Evolutionary conservation across 2,113 vertebrate genomes (phyloP).

Genomic region (Paracanthobrama guichenoti): DNA sequence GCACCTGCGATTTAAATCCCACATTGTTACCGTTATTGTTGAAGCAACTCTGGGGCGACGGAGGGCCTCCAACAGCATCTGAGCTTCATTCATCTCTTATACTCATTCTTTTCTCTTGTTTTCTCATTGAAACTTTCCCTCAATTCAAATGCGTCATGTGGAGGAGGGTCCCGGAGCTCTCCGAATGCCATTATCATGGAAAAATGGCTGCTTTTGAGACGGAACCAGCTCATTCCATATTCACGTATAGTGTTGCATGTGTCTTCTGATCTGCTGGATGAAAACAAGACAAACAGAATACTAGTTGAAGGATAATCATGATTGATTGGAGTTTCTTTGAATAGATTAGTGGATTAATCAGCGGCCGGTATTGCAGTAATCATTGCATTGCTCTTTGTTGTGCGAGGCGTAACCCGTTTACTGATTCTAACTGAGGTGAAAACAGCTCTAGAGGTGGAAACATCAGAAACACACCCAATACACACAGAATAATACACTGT

Average conservation of each 20-base stretch:
- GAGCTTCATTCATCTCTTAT: neutral
- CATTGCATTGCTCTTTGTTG: conserved; percentile 60
- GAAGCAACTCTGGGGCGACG: neutral
- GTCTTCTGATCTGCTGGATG: neutral
- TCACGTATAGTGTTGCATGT: neutral
- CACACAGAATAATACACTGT: neutral
- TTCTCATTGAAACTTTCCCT: conserved; percentile 26
- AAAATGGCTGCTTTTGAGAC: neutral
- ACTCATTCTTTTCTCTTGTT: neutral
- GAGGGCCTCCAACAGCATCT: neutral
- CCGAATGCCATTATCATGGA: conserved; percentile 41
- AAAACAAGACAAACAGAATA: neutral
- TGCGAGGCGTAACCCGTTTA: conserved; percentile 60
- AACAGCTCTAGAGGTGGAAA: conserved; percentile 64
- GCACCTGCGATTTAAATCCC: neutral
- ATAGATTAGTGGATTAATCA: conserved; percentile 60
- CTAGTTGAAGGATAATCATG: neutral
- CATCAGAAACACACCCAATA: conserved; percentile 61
- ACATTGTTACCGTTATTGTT: neutral
- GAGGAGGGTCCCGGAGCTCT: neutral
- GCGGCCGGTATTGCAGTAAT: conserved; percentile 54
- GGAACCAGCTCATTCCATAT: neutral
- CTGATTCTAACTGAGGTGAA: conserved; percentile 53
- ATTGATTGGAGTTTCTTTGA: conserved; percentile 52
- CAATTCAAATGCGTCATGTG: conserved; percentile 9